Evolutionary conservation across 2,797 vertebrate genomes (phyloP), one percentile per base, ranked within the genome.

Genomic region (Percopsis omiscomaycus): DNA sequence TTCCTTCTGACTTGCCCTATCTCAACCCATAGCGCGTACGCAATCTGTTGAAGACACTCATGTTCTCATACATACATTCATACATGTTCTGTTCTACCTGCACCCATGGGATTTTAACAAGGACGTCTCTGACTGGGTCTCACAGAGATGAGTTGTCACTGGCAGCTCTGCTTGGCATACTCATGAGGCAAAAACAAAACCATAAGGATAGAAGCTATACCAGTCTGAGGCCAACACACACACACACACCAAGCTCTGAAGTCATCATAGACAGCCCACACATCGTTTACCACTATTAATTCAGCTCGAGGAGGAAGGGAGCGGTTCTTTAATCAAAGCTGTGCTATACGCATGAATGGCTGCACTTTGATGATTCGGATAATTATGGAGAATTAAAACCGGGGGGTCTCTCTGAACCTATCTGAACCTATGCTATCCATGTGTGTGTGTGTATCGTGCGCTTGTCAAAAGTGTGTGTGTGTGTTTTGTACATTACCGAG

Each of bases 251-350:
- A 4, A 57, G 37, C 29, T 49, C 52, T n/a, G 29, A 49, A 53
- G n/a, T 15, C 22, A 42, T 2, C 75, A 80, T 70, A 59, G 66
- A 69, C 80, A 66, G 46, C n/a, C 42, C 58, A 52, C 61, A 32
- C 32, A 68, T 76, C 72, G 69, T 78, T 86, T 83, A 88, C 73
- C 77, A 69, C 71, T 74, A 60, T 22, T 50, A 63, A 86, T 69
- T 80, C 44, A 71, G 71, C 85, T 56, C 70, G 42, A 68, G 55
- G 69, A 83, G 71, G 68, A 78, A 51, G 79, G 77, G 68, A 55
- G 64, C 48, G 29, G 52, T 77, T 84, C 81, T 89, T 86, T 88
- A 89, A 89, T 91, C 88, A 91, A 76, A 90, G 81, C 76, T 67
- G 75, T 70, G 5, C 69, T 51, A 74, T 80, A 85, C 74, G 82